Evolutionary conservation across 2,113 vertebrate species (phyloP).

Genomic region (Amphilophus citrinellus): DNA sequence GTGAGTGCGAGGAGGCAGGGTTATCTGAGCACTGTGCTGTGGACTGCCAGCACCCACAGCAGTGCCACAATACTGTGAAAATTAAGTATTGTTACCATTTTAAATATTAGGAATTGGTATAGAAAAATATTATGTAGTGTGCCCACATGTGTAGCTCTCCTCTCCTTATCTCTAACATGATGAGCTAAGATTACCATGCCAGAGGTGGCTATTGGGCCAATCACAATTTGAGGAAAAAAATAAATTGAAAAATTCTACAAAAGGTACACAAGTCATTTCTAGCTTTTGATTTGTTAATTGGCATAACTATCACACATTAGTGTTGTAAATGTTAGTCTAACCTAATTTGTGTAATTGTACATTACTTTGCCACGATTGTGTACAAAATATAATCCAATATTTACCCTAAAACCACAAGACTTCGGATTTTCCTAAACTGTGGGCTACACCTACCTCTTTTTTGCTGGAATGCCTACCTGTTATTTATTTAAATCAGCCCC

Average conservation of each 20-base stretch:
- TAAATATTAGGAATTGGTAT: background rate
- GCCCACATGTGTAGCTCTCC: too few relatives aligned
- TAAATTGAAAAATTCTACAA: background rate
- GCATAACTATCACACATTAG: background rate
- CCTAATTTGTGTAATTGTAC: background rate
- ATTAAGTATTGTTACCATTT: accelerated
- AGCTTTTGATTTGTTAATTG: background rate
- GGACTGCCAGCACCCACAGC: background rate
- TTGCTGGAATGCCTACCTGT: background rate
- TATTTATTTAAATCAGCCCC: background rate
- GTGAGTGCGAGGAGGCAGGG: background rate
- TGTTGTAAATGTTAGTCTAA: background rate
- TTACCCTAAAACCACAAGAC: background rate
- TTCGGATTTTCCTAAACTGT: background rate
- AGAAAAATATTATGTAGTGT: too few relatives aligned
- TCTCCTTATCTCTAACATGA: too few relatives aligned
- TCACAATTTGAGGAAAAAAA: too few relatives aligned
- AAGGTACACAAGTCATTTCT: background rate
- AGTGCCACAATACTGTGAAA: background rate
- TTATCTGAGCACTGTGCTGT: too few relatives aligned
- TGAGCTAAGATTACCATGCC: too few relatives aligned
- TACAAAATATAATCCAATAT: background rate
- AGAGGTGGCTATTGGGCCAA: too few relatives aligned
- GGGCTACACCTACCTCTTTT: background rate
- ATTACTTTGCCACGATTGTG: background rate